Conservation (phyloP, 2,888 invertebrate genomes). For the Drosophila vallismaia region DNA sequence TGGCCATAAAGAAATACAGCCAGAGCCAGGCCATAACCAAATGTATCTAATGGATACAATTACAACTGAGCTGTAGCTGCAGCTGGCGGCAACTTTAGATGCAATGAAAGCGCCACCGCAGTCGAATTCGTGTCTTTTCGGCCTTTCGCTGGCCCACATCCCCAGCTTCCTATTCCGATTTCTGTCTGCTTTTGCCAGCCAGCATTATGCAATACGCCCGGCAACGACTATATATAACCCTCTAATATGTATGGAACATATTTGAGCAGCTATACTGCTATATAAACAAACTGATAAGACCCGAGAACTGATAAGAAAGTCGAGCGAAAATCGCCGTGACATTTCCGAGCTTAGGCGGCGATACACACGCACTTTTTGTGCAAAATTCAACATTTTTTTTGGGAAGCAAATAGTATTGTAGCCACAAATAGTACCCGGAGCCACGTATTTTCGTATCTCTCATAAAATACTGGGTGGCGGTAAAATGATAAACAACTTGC, state of each 20-base stretch:
- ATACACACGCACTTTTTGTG: conserved; percentile 41
- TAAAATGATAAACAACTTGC: conserved; percentile 12
- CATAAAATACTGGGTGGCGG: conserved; percentile 6
- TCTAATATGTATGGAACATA: conserved; percentile 18
- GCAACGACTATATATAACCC: conserved; percentile 26
- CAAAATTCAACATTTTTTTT: conserved; percentile 24
- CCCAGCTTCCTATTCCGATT: conserved; percentile 58
- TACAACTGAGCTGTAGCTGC: conserved; percentile 55
- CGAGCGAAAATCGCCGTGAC: conserved; percentile 9
- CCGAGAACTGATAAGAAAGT: conserved; percentile 51
- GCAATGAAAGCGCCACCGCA: conserved; percentile 24
- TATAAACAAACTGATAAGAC: conserved; percentile 65
- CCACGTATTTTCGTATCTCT: conserved; percentile 34
- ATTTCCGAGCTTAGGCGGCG: conserved; percentile 8
- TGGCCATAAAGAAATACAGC: conserved; percentile 12
- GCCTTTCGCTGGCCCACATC: conserved; percentile 15
- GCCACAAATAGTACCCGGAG: neutral
- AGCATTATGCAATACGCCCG: conserved; percentile 53
- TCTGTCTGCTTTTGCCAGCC: conserved; percentile 22
- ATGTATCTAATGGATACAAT: conserved; percentile 62
- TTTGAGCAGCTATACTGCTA: conserved; percentile 36
- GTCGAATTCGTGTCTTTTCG: neutral
- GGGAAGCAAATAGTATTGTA: conserved; percentile 13
- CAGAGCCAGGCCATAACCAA: conserved; percentile 24
- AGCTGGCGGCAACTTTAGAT: conserved; percentile 46